Percentiles rank a stretch among this genome's conserved stretches.
These are phyloP conservation scores for Malurus elegans DNA, from an alignment of 2,113 vertebrate species.

Conservation along the genomic window DNA sequence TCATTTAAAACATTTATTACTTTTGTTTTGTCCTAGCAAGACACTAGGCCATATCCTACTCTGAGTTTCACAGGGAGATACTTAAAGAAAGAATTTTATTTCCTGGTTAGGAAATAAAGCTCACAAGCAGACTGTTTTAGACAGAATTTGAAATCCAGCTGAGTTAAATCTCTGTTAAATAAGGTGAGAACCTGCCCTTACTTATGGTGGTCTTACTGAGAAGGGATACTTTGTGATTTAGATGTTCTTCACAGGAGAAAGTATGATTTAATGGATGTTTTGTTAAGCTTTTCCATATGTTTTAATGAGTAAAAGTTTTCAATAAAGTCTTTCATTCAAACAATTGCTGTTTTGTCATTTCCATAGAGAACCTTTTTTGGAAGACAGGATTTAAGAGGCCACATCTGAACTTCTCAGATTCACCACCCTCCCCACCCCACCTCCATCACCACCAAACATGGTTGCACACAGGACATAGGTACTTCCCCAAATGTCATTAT, in stretches of 20 bases:
- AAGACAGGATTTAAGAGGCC: background rate
- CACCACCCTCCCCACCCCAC: no score
- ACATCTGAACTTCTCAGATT: background rate
- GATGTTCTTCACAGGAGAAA: background rate
- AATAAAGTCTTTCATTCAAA: background rate
- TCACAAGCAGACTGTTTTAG: background rate
- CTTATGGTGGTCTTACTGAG: background rate
- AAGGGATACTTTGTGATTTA: background rate
- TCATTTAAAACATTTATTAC: background rate
- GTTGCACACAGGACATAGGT: background rate
- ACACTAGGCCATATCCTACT: background rate
- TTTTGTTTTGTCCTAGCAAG: background rate
- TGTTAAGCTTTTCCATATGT: background rate
- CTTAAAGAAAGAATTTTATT: background rate
- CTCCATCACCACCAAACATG: background rate
- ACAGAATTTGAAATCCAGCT: rapidly evolving
- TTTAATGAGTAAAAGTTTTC: background rate
- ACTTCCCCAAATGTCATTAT: background rate
- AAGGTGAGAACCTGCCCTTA: background rate
- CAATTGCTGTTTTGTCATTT: background rate
- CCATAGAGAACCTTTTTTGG: background rate
- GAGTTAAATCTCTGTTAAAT: background rate
- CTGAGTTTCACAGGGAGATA: background rate
- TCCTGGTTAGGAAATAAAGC: background rate
- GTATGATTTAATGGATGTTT: background rate